phyloP scores from a whole-genome alignment of 2,113 vertebrate genomes.

The Ondatra zibethicus region DNA sequence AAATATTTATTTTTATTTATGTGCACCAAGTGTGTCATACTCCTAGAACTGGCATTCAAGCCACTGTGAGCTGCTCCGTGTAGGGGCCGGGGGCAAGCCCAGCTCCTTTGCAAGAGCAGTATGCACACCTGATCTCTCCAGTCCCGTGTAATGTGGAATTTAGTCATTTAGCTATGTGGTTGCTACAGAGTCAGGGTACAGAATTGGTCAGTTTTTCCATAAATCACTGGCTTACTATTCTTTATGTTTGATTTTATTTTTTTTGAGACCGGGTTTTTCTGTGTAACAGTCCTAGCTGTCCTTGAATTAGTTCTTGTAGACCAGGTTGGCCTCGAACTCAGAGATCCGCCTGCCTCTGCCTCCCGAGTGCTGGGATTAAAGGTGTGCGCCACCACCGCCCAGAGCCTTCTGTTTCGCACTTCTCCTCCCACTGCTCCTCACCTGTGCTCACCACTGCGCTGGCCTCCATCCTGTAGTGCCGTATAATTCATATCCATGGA shows the following conservation, averaged over 20 bases:
- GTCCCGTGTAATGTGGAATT: background rate
- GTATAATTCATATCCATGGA: background rate
- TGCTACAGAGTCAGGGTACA: background rate
- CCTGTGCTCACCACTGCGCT: background rate
- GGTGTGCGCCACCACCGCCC: too few relatives aligned
- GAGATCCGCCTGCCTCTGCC: too few relatives aligned
- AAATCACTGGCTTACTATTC: background rate
- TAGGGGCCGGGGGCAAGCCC: background rate
- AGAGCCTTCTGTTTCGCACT: background rate
- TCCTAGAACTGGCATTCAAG: background rate
- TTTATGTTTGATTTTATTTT: too few relatives aligned
- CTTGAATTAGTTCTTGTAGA: too few relatives aligned
- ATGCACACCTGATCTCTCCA: background rate
- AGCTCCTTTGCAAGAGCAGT: background rate
- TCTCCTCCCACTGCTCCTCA: background rate
- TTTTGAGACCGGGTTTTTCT: too few relatives aligned
- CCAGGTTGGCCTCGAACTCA: too few relatives aligned
- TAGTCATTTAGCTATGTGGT: slow-evolving; percentile 4
- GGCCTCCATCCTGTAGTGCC: background rate
- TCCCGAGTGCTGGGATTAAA: too few relatives aligned
- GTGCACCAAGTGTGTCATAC: background rate
- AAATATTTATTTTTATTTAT: background rate
- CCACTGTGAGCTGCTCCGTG: background rate
- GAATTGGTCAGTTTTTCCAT: background rate
- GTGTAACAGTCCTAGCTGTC: too few relatives aligned